Conservation (phyloP, 2,888 invertebrate genomes). For the Abrostola tripartita region DNA sequence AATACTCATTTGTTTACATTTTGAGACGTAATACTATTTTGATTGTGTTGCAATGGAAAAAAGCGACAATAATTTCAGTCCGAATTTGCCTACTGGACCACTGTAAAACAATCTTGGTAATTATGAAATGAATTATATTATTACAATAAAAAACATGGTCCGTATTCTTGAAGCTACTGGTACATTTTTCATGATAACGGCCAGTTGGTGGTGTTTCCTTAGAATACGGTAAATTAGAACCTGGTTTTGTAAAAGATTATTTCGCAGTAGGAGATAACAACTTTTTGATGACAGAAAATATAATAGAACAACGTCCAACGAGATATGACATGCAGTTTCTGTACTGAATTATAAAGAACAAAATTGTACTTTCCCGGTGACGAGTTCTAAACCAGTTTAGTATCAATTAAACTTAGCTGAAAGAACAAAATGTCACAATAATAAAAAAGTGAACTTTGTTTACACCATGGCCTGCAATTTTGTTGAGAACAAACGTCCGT, state of each 20-base stretch:
- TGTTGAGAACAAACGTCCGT: conserved; percentile 10
- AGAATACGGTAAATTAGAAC: too few species aligned
- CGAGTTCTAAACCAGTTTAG: conserved; percentile 24
- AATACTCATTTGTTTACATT: conserved; percentile 60
- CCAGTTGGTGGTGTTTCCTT: too few species aligned
- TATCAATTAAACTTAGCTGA: conserved; percentile 18
- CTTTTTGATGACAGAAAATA: too few species aligned
- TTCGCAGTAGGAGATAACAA: too few species aligned
- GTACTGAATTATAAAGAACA: not conserved
- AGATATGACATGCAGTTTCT: not conserved
- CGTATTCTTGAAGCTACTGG: too few species aligned
- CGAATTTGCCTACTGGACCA: too few species aligned
- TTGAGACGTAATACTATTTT: conserved; percentile 19
- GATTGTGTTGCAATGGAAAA: conserved; percentile 2
- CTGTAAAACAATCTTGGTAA: too few species aligned
- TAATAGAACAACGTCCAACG: not conserved
- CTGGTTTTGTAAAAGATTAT: too few species aligned
- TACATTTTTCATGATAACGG: too few species aligned
- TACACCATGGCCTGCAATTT: conserved; percentile 22
- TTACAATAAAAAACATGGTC: too few species aligned
- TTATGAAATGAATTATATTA: too few species aligned
- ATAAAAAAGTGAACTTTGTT: conserved; percentile 37
- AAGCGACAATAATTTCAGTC: not conserved
- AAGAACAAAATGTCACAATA: conserved; percentile 10
- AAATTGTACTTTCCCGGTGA: conserved; percentile 26